Evolutionary conservation across 2,888 invertebrate genomes (phyloP).

Genomic region (Athalia rosae): DNA sequence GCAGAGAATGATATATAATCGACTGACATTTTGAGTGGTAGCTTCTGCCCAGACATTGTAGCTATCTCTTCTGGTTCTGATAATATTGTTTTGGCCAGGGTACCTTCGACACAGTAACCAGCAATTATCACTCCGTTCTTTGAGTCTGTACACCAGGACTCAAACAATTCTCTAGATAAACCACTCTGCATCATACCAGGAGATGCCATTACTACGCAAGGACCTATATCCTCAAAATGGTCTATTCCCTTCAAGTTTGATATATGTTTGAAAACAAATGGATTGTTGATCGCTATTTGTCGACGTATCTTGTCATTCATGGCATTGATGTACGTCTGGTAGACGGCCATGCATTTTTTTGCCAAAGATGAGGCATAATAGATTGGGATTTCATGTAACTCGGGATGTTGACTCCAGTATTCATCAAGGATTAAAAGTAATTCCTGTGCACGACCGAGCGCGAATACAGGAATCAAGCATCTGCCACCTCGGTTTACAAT

Average conservation of each 20-base stretch:
- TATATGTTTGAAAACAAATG: slow-evolving; percentile 98
- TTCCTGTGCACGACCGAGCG: slow-evolving; percentile 97
- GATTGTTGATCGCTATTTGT: slow-evolving; percentile 98
- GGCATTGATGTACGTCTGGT: slow-evolving; percentile 99
- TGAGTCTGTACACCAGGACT: slow-evolving; percentile 98
- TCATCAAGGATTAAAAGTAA: slow-evolving; percentile 95
- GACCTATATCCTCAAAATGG: slow-evolving; percentile 99
- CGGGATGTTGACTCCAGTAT: slow-evolving; percentile 98
- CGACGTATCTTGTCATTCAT: slow-evolving; percentile 98
- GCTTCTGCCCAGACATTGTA: slow-evolving; percentile 95
- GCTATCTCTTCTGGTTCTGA: slow-evolving; percentile 99
- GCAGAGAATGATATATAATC: slow-evolving; percentile 99
- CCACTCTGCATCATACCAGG: slow-evolving; percentile 99
- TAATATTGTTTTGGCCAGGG: slow-evolving; percentile 92
- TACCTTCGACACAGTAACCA: slow-evolving; percentile 95
- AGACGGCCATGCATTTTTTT: slow-evolving; percentile 99
- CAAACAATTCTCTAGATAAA: slow-evolving; percentile 96
- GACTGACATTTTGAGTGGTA: slow-evolving; percentile 97
- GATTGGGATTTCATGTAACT: slow-evolving; percentile 98
- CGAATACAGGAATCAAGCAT: slow-evolving; percentile 99
- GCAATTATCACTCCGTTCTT: slow-evolving; percentile 99
- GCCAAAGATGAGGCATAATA: slow-evolving; percentile 99
- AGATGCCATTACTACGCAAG: slow-evolving; percentile 99
- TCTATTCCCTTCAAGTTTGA: slow-evolving; percentile 98
- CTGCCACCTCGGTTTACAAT: slow-evolving; percentile 98